phyloP scores from a whole-genome alignment of 2,888 invertebrate species.

The Mythimna albipuncta region DNA sequence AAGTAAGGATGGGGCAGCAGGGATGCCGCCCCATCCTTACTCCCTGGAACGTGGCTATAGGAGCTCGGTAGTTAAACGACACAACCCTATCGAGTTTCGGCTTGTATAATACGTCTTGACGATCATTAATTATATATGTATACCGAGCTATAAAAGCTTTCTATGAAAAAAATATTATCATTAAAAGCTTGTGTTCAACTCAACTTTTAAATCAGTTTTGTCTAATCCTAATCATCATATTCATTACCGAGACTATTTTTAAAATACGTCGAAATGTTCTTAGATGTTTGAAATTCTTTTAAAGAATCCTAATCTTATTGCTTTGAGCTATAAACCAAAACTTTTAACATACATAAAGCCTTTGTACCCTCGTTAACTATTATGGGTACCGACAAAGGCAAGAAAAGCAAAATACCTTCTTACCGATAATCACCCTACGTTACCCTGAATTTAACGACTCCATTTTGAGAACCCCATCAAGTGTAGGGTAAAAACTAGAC shows the following conservation, averaged over 20 bases:
- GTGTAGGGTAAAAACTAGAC: conserved; percentile 32
- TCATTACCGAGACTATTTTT: background rate
- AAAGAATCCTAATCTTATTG: background rate
- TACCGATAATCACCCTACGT: conserved; percentile 58
- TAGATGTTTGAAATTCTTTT: background rate
- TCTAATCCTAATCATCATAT: background rate
- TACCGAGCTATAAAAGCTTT: too few relatives aligned
- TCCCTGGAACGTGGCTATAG: too few relatives aligned
- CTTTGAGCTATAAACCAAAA: conserved; percentile 16
- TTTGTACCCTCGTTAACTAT: conserved; percentile 50
- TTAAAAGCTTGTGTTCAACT: too few relatives aligned
- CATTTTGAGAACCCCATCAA: conserved; percentile 55
- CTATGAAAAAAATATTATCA: too few relatives aligned
- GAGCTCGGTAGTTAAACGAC: too few relatives aligned
- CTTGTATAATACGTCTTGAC: too few relatives aligned
- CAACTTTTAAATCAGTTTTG: background rate
- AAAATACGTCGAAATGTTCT: too few relatives aligned
- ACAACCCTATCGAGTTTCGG: too few relatives aligned
- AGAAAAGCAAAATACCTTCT: conserved; percentile 51
- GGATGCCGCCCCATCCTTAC: too few relatives aligned
- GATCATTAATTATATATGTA: too few relatives aligned
- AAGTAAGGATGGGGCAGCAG: too few relatives aligned
- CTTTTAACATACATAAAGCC: conserved; percentile 39
- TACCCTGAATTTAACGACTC: conserved; percentile 61
- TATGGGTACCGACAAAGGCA: conserved; percentile 51